A percentile compares a stretch with the other conserved stretches of the same genome.
phyloP scores from a whole-genome alignment of 35 echinoderm and acorn worm genomes.

The Ptychodera flava region DNA sequence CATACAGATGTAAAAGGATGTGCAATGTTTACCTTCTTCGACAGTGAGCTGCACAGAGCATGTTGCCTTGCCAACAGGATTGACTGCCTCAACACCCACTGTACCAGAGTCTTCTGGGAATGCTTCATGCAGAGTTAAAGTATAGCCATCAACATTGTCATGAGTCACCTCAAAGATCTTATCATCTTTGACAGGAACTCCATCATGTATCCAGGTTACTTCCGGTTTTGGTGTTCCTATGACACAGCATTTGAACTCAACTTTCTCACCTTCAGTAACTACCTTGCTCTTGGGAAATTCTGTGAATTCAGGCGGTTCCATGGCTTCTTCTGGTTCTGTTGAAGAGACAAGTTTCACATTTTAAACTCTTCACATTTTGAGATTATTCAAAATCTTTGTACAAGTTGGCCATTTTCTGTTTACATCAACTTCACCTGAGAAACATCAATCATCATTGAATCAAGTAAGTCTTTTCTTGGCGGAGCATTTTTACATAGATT shows the following conservation, averaged over 20 bases:
- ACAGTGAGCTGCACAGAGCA: constrained; percentile 60
- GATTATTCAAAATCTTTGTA: too few species aligned
- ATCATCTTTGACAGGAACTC: constrained; percentile 17
- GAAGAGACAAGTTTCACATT: too few species aligned
- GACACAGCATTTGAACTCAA: constrained; percentile 72
- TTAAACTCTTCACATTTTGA: too few species aligned
- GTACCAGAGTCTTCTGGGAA: constrained; percentile 67
- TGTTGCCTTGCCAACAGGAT: constrained; percentile 90
- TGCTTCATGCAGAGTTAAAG: constrained; percentile 53
- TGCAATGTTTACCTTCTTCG: constrained; percentile 33
- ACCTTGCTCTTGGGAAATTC: constrained; percentile 69
- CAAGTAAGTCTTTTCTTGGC: too few species aligned
- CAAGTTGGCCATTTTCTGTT: too few species aligned
- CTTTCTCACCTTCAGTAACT: constrained; percentile 57
- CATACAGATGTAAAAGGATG: too few species aligned
- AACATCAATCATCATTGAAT: too few species aligned
- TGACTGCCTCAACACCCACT: constrained; percentile 63
- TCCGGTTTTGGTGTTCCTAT: constrained; percentile 73
- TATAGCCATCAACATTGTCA: constrained; percentile 42
- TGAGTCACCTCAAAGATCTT: constrained; percentile 44
- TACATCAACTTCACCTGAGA: too few species aligned
- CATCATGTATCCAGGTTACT: constrained; percentile 85
- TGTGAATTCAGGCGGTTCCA: constrained; percentile 64
- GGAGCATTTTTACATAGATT: too few species aligned
- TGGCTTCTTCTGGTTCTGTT: too few species aligned